Conservation (phyloP, 2,113 vertebrate genomes). For the Triplophysa siluroides region DNA sequence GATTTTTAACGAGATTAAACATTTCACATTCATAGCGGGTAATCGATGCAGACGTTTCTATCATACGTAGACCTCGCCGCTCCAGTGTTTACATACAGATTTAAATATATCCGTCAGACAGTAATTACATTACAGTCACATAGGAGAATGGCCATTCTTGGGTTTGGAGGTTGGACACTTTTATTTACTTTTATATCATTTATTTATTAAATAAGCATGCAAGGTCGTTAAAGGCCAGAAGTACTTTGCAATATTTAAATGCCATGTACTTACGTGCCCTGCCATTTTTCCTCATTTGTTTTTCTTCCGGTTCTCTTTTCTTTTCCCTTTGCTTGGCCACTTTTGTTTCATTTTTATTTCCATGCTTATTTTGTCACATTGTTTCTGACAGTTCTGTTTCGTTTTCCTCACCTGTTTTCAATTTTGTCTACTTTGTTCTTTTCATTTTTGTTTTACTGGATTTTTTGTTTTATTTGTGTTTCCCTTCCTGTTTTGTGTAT, state of each 20-base stretch:
- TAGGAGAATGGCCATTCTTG: slow-evolving; percentile 35
- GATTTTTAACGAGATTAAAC: slow-evolving; percentile 74
- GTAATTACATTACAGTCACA: slow-evolving; percentile 57
- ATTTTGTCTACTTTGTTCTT: background rate
- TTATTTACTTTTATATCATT: slow-evolving; percentile 6
- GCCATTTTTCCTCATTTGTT: background rate
- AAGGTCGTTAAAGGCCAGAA: background rate
- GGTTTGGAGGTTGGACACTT: background rate
- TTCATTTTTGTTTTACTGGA: background rate
- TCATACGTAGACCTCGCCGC: slow-evolving; percentile 49
- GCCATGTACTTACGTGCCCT: background rate
- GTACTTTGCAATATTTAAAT: background rate
- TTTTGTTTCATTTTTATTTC: background rate
- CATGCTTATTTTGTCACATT: slow-evolving; percentile 40
- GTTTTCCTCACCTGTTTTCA: background rate
- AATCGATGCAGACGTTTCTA: slow-evolving; percentile 61
- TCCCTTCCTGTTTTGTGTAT: background rate
- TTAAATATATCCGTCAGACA: slow-evolving; percentile 57
- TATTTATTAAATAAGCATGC: background rate
- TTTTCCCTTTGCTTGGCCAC: background rate
- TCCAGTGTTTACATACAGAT: slow-evolving; percentile 57
- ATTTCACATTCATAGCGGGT: slow-evolving; percentile 58
- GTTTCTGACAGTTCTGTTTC: slow-evolving; percentile 16
- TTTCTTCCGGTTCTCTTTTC: background rate
- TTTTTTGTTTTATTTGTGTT: background rate